A percentile compares a stretch with the other conserved stretches of the same genome.
These are phyloP conservation scores for Galleria mellonella DNA, from an alignment of 1,140 invertebrate genomes.

Conservation along the genomic window DNA sequence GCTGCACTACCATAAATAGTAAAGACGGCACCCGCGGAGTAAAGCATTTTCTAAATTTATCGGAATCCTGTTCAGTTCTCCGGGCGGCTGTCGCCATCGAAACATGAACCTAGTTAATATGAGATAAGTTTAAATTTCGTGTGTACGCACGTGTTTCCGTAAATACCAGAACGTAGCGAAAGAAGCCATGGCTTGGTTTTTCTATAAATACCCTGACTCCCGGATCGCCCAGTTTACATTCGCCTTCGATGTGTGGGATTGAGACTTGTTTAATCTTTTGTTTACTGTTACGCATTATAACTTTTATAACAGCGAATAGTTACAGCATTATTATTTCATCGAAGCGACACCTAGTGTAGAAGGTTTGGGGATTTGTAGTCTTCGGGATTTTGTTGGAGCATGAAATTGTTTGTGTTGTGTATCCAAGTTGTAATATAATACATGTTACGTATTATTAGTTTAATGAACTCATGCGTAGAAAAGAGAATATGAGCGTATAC, in stretches of 20 bases:
- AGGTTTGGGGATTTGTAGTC: no score
- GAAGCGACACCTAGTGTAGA: no score
- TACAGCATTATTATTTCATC: no score
- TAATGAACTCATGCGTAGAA: background rate
- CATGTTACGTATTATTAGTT: background rate
- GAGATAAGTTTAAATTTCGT: conserved; percentile 21
- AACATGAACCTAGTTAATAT: conserved; percentile 23
- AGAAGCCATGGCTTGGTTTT: conserved; percentile 24
- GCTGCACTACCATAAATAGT: conserved; percentile 68
- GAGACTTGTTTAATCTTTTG: background rate
- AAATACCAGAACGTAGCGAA: conserved; percentile 37
- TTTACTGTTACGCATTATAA: no score
- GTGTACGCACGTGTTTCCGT: conserved; percentile 29
- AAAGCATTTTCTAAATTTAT: conserved; percentile 63
- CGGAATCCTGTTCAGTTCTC: conserved; percentile 19
- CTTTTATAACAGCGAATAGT: no score
- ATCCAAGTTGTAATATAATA: background rate
- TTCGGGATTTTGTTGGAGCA: background rate
- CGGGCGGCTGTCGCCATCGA: conserved; percentile 19
- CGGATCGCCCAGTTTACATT: conserved; percentile 29
- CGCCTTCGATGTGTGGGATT: conserved; percentile 5
- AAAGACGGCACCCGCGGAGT: conserved; percentile 53
- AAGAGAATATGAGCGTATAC: no score
- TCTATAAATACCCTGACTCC: conserved; percentile 54
- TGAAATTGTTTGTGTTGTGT: no score